A percentile compares a stretch with the other conserved stretches of the same genome.
These are phyloP conservation scores for Coreoperca whiteheadi DNA, from an alignment of 2,113 vertebrate species.

Conservation along the genomic window DNA sequence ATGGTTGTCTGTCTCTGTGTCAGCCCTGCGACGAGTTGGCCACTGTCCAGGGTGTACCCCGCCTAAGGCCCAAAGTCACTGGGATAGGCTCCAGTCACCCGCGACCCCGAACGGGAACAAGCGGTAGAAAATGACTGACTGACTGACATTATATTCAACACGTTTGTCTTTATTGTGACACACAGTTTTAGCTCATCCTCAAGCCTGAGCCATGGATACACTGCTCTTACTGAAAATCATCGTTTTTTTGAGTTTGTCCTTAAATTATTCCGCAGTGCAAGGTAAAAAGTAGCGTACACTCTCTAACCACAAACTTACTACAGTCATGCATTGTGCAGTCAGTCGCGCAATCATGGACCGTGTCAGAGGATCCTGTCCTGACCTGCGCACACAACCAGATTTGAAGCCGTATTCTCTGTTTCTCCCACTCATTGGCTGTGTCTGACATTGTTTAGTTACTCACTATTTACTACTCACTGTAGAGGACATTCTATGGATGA, in stretches of 20 bases:
- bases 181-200: background rate
- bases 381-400: background rate
- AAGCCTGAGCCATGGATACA: background rate
- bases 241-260: fast-evolving
- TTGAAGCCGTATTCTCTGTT: background rate
- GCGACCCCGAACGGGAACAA: too few relatives aligned
- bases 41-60: too few relatives aligned
- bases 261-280: background rate
- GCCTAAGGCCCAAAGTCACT: too few relatives aligned
- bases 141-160: too few relatives aligned
- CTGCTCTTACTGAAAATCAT: background rate
- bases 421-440: background rate
- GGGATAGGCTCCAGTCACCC: too few relatives aligned
- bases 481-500: background rate
- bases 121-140: too few relatives aligned
- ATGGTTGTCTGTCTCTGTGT: too few relatives aligned
- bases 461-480: background rate
- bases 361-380: background rate
- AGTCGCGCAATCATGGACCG: constrained; percentile 33
- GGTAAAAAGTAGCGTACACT: background rate
- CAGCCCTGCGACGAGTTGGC: too few relatives aligned
- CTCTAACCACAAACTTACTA: background rate
- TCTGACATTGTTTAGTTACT: background rate
- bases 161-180: background rate
- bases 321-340: background rate